Evolutionary conservation across 2,888 invertebrate species (phyloP).

Genomic region (Pollenia labialis): DNA sequence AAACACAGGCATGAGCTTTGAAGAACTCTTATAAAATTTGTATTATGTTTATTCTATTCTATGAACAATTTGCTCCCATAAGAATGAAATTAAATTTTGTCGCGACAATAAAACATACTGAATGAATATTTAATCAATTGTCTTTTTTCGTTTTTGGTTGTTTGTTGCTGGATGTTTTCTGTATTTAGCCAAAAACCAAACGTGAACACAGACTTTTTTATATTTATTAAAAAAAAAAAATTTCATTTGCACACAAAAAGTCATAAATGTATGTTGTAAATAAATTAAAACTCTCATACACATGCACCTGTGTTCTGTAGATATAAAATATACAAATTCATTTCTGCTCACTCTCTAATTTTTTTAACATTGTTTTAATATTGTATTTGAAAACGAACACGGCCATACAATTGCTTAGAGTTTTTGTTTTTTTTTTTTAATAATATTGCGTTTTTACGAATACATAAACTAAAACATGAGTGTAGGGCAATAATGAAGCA

Average conservation of each 20-base stretch:
- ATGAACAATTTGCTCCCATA: constrained; percentile 75
- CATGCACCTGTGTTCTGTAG: not conserved
- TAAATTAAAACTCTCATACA: constrained; percentile 33
- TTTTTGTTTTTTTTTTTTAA: not conserved
- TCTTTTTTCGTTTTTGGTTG: constrained; percentile 23
- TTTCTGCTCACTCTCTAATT: not conserved
- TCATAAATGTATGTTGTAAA: constrained; percentile 40
- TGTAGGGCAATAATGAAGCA: too few species aligned
- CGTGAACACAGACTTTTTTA: not conserved
- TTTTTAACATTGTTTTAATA: constrained; percentile 20
- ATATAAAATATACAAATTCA: not conserved
- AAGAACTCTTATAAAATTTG: constrained; percentile 51
- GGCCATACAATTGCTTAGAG: not conserved
- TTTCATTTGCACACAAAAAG: constrained; percentile 35
- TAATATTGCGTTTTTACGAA: not conserved
- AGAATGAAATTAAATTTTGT: constrained; percentile 81
- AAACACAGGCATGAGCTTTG: not conserved
- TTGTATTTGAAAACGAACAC: constrained; percentile 10
- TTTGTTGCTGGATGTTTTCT: not conserved
- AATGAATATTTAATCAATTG: constrained; percentile 82
- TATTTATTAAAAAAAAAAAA: constrained; percentile 1
- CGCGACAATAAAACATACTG: constrained; percentile 79
- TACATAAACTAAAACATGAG: too few species aligned
- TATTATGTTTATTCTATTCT: constrained; percentile 35
- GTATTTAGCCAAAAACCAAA: constrained; percentile 29